Base-by-base conservation (phyloP, 2,113 vertebrate genomes). In the Mohoua ochrocephala region DNA sequence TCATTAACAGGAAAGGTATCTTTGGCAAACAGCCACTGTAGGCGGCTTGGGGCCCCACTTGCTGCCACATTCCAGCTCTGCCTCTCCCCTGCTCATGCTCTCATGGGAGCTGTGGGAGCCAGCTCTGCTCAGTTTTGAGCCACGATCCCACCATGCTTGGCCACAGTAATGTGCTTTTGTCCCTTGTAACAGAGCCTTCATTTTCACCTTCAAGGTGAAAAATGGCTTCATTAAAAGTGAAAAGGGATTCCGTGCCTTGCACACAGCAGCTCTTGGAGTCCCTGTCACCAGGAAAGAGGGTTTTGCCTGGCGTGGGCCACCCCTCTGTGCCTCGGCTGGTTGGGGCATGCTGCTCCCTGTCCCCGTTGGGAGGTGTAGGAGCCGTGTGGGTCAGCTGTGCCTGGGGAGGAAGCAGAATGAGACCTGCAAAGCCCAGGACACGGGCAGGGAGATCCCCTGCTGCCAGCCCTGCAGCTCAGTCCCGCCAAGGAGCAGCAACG, bases 261-360 rank as follows among this genome's bases (percentile, higher is more conserved):
- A 49, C 37, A 7, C 28, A 13, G 69, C 68, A 77, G 6, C 15
- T 50, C 39, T 21, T 5, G 1, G 35, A 44, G 42, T 4, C 11
- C 6, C 59, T 12, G 23, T 18, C 24, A 22, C 8, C 45, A 53
- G 50, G 11, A 42, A 6, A 42, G 63, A 10, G 30, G 16, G 9
- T 2, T 83, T 63, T 33, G 8, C 37, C 19, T 37, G 52, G 10
- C 0, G 0, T 24, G 50, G 35, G 54, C 20, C 44, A 41, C 53
- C 12, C 30, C 11, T 2, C 3, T 4, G 1, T 0, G 0, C 35
- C 60, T 33, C 1, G 1, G 13, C 54, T 12, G 2, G 3, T 1
- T 10, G 13, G 54, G 42, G 24, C 86, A 11, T 16, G 37, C 28
- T 0, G 0, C 7, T 67, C 41, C 4, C 19, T 16, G 63, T 7